phyloP scores from a whole-genome alignment of 1,140 invertebrate genomes.

The Holotrichia oblita region DNA sequence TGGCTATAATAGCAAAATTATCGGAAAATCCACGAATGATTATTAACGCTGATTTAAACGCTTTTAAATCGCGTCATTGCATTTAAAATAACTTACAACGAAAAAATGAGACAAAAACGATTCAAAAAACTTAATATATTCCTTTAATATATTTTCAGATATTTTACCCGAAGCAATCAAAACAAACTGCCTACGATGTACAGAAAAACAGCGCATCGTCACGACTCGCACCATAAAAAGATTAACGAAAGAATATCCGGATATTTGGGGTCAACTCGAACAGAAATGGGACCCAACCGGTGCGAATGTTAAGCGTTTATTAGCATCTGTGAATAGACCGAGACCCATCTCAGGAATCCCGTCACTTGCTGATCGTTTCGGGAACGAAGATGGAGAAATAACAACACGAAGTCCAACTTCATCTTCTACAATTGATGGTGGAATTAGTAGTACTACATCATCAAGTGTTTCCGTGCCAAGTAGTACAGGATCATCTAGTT shows the following conservation, averaged over 20 bases:
- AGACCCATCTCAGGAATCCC: conserved; percentile 31
- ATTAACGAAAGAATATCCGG: conserved; percentile 67
- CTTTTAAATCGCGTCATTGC: too few species aligned
- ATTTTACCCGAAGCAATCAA: conserved; percentile 70
- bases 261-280: conserved; percentile 66
- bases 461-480: not conserved
- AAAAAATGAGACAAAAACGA: too few species aligned
- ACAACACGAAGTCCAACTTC: conserved; percentile 41
- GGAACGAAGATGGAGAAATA: conserved; percentile 26
- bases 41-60: too few species aligned
- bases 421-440: not conserved
- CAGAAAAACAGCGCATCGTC: conserved; percentile 67
- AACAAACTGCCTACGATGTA: conserved; percentile 70
- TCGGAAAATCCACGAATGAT: too few species aligned
- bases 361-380: conserved; percentile 22
- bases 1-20: too few species aligned
- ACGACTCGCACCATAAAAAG: conserved; percentile 65
- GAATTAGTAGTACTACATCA: not conserved
- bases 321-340: conserved; percentile 46
- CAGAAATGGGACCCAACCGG: conserved; percentile 69
- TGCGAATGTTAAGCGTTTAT: conserved; percentile 62
- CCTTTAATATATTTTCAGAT: conserved; percentile 61
- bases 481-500: not conserved
- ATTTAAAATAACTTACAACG: too few species aligned
- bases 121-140: too few species aligned